Evolutionary conservation across 2,113 vertebrate species (phyloP), one percentile per base, ranked within the genome.

Genomic region (Grammomys dolichurus): DNA sequence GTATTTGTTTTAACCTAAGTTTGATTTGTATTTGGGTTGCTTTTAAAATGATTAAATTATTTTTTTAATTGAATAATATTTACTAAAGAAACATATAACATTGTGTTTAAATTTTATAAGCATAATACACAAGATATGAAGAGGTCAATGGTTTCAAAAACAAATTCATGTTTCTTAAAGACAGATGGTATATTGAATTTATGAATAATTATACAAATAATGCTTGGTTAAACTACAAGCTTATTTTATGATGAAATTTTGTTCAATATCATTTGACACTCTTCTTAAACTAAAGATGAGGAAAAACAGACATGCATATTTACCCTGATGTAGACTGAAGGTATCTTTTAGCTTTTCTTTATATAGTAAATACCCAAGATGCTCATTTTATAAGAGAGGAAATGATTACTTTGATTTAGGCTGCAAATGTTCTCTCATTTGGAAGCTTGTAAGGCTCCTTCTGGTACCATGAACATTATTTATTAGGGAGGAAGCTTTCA

Each of bases 1-100:
- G 46, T 16, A 91, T 82, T 94, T 77, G 87, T 12, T 96, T 78
- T 89, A 33, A 87, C 22, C 87, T 78, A 73, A 9, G 78, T 88
- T 91, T 56, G 20, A 3, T 95, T 96, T 70, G 86, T 89, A 17
- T 28, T 54, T 60, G 33, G 5, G 4, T 43, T 93, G 87, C 46
- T 14, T 70, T 96, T 20, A 56, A 36, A 75, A 70, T 80, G 2
- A 58, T 94, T 92, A 84, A 73, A 60, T 54, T 88, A 75, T 14
- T 87, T 43, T 0, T 89, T 94, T 3, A 89, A 48, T 2, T 82
- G 22, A 94, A 81, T 84, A 69, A 17, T 95, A 84, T 84, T 65
- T 85, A 72, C 5, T 72, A 88, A 94, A 72, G 58, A 80, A 33
- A 3, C 43, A 58, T 84, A 56, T 19, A 3, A 80, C 33, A 65